A percentile compares a stretch with the other conserved stretches of the same genome.
Conservation (phyloP, 2,888 invertebrate species). For the Sarcophaga variegata region DNA sequence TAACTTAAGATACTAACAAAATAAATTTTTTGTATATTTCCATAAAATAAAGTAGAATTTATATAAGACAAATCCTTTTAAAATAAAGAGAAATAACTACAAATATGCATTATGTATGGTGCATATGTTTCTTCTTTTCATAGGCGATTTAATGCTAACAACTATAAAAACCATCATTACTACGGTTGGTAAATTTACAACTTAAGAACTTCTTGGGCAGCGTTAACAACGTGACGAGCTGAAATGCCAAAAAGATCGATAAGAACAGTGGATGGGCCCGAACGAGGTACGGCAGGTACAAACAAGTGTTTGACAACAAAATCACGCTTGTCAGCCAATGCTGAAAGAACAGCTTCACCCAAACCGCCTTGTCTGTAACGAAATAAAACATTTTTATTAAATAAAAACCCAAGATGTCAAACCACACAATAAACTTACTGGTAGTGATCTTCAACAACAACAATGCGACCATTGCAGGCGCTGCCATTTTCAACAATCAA, state of each 20-base stretch:
- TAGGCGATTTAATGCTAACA: slow-evolving; percentile 44
- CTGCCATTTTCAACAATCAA: slow-evolving; percentile 89
- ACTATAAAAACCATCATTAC: slow-evolving; percentile 7
- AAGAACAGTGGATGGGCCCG: slow-evolving; percentile 93
- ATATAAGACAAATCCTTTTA: slow-evolving; percentile 20
- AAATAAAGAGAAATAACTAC: slow-evolving; percentile 16
- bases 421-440: slow-evolving; percentile 85
- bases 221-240: slow-evolving; percentile 89
- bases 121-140: not conserved
- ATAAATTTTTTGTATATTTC: slow-evolving; percentile 1
- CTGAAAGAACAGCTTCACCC: slow-evolving; percentile 96
- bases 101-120: not conserved
- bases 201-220: slow-evolving; percentile 86
- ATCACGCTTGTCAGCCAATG: slow-evolving; percentile 88
- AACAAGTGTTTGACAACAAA: slow-evolving; percentile 90
- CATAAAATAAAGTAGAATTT: slow-evolving; percentile 28
- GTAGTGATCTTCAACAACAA: slow-evolving; percentile 99
- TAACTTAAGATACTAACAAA: slow-evolving; percentile 41
- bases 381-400: not conserved
- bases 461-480: slow-evolving; percentile 89
- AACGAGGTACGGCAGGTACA: slow-evolving; percentile 93
- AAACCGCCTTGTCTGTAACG: slow-evolving; percentile 88
- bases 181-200: slow-evolving; percentile 75
- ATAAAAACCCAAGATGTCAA: too few relatives aligned
- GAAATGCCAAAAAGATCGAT: slow-evolving; percentile 95